Conservation (phyloP, 2,888 invertebrate genomes). For the Amaurobius ferox region DNA sequence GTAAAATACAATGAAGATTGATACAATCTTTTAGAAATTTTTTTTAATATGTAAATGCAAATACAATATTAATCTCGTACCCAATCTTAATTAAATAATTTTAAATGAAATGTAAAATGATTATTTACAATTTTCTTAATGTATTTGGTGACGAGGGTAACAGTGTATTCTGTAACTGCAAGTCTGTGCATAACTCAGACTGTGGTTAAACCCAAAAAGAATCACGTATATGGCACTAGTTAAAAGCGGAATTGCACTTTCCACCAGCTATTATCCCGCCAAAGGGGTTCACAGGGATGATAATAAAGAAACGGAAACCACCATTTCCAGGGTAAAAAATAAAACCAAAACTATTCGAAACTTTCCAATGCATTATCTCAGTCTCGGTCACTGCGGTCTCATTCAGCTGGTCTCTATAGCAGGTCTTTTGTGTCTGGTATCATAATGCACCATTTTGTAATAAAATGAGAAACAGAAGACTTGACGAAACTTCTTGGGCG, state of each 20-base stretch:
- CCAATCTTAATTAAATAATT: no score
- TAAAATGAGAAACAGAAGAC: neutral
- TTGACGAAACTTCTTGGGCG: neutral
- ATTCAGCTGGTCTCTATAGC: neutral
- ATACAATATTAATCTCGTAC: no score
- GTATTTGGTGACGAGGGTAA: no score
- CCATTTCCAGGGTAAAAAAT: neutral
- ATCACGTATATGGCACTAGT: no score
- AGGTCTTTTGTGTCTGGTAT: neutral
- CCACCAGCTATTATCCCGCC: neutral
- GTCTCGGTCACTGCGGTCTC: neutral
- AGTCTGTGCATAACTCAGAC: no score
- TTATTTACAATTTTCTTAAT: no score
- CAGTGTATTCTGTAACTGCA: no score
- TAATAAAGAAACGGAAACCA: neutral
- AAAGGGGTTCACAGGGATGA: neutral
- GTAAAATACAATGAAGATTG: no score
- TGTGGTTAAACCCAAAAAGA: no score
- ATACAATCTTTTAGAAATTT: no score
- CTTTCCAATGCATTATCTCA: neutral
- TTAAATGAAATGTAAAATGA: no score
- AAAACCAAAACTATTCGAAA: neutral
- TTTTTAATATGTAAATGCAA: no score
- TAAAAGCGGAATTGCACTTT: neutral
- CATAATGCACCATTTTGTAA: conserved; percentile 3